Evolutionary conservation across 2,888 invertebrate species (phyloP).

Genomic region (Hemithea aestivaria): DNA sequence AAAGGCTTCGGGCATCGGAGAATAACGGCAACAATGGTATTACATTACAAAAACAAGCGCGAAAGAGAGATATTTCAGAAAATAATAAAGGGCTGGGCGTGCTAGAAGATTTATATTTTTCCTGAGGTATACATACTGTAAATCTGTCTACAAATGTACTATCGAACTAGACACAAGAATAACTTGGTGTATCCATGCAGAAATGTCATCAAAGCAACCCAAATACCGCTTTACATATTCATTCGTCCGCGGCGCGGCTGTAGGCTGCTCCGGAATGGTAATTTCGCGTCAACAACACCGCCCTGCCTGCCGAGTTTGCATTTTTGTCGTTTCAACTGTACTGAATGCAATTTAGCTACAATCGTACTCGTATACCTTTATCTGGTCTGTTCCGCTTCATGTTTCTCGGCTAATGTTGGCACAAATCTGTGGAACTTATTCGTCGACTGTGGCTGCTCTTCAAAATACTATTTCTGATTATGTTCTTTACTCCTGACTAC

Average conservation of each 20-base stretch:
- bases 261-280: constrained; percentile 66
- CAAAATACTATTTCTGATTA: no score
- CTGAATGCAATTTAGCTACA: constrained; percentile 44
- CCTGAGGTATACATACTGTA: no score
- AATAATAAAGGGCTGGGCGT: no score
- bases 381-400: constrained; percentile 12
- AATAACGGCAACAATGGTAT: no score
- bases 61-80: no score
- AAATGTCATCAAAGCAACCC: constrained; percentile 54
- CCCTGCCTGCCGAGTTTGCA: constrained; percentile 57
- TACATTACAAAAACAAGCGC: no score
- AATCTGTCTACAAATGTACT: neutral
- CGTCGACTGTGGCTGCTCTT: no score
- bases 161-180: constrained; percentile 23
- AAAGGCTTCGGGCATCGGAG: no score
- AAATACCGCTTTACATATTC: constrained; percentile 68
- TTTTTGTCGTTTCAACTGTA: constrained; percentile 63
- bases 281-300: constrained; percentile 66
- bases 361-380: neutral
- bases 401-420: no score
- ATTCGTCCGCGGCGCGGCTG: constrained; percentile 46
- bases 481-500: no score
- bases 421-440: no score
- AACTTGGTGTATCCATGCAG: constrained; percentile 11
- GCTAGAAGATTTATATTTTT: no score